Base-by-base conservation (phyloP, 2,113 vertebrate species). In the Scartelaos histophorus region DNA sequence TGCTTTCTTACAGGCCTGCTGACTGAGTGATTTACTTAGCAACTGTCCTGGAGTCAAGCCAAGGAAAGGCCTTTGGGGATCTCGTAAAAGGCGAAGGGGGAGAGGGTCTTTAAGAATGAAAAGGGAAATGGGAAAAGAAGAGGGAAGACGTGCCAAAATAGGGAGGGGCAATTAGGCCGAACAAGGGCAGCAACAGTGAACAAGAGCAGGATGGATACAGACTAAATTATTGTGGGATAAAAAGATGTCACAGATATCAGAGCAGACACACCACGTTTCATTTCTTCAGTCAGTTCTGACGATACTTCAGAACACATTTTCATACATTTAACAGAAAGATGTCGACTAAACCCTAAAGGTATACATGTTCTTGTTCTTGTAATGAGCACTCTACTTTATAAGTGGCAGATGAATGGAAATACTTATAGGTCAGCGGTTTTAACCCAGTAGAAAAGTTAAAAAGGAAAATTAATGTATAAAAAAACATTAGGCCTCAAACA, bases 1-100 rank as follows among this genome's bases (percentile, higher is more conserved):
- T 76, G 81, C 88, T 85, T 90, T 90, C 80, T 83, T 86, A 80
- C 85, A 66, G 74, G 73, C 57, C 77, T 86, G 77, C 81, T 85
- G 82, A 89, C 84, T 74, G 83, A 88, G 73, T 92, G 91, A 92
- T 93, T 93, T 93, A 92, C 86, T 90, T 85, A 88, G 90, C 93
- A 91, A 93, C 90, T 89, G 89, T 86, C 86, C 83, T 92, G 92
- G 90, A 90, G 82, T 53, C 24, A 34, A 64, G 87, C 91, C 92
- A 91, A 86, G 54, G 76, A 83, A 86, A 87, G 78, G 85, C 81
- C 89, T 79, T 60, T 76, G 76, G 83, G 87, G 88, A 85, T 76
- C 83, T 81, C 89, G 81, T 76, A 72, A 74, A 81, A 66, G 34
- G 16, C 73, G 51, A 74, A 46, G 64, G 46, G 53, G 65, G 70